Evolutionary conservation across 2,113 vertebrate species (phyloP).

Genomic region (Xiphophorus couchianus): DNA sequence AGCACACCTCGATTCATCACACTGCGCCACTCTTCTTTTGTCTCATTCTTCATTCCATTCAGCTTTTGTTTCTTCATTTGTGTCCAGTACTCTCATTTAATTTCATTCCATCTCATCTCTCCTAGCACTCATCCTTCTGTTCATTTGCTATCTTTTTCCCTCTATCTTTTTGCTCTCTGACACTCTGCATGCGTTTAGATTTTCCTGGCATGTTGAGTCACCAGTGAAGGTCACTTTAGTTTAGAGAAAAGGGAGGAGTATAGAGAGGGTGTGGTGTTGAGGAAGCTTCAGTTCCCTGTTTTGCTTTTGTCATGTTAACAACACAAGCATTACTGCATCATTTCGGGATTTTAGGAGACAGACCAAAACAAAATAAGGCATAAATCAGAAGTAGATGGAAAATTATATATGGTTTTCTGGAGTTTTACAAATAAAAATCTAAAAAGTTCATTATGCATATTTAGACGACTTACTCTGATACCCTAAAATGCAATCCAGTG

Average conservation of each 20-base stretch:
- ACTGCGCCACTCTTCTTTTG: conserved; percentile 8
- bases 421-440: not conserved
- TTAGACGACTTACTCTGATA: not conserved
- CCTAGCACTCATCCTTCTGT: conserved; percentile 7
- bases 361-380: not conserved
- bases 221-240: conserved; percentile 71
- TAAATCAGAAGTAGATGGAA: not conserved
- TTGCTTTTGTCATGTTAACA: not conserved
- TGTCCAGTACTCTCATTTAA: not conserved
- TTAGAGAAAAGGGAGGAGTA: conserved; percentile 31
- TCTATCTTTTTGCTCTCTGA: conserved; percentile 4
- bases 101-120: conserved; percentile 16
- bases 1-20: conserved; percentile 11
- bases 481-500: not conserved
- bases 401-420: not conserved
- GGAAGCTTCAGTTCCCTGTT: conserved; percentile 32
- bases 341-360: not conserved
- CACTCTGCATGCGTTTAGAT: conserved; percentile 24
- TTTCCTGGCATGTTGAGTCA: conserved; percentile 50
- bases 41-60: conserved; percentile 5
- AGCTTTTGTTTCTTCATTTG: conserved; percentile 15
- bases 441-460: not conserved
- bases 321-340: not conserved
- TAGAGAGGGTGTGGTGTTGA: conserved; percentile 49
- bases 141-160: conserved; percentile 12